Evolutionary conservation across 2,888 invertebrate genomes (phyloP), one percentile per base, ranked within the genome.

Genomic region (Tribolium freemani): DNA sequence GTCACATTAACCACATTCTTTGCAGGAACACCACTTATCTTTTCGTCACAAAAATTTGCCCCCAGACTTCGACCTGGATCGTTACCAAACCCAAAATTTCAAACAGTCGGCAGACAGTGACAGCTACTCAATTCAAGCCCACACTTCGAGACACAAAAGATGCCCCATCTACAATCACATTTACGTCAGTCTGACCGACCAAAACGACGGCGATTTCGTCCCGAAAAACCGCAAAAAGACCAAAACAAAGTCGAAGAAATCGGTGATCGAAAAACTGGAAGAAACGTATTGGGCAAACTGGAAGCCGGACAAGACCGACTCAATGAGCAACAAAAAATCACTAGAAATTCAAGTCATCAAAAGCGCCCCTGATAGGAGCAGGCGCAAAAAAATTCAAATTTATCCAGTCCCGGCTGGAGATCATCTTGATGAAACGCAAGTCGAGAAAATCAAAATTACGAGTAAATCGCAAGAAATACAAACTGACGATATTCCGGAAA

Each of bases 261-360:
- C 76, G n/a, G 76, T 80, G 4, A 70, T 83, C 16, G 79, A 84
- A 50, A 84, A 81, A 73, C 69, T 86, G 21, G 86, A 86, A 75
- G 86, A 86, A 77, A 80, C 82, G 1, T 86, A 85, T 66, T 86
- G 86, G 86, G 82, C 85, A 0, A 82, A 81, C 61, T 86, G 86
- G 86, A 86, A 84, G 75, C 86, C 86, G 0, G 78, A 73, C 26
- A 81, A 77, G 48, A 75, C 13, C 53, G 38, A 45, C 71, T 20
- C 44, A 48, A 58, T 51, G 53, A 67, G 16, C 60, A 53, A 9
- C 13, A 54, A 48, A 51, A 61, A n/a, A 61, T 44, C 63, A 3
- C 71, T 66, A 1, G 66, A 67, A 60, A 67, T 71, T 48, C 53
- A 64, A 54, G 38, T 71, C 9, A 71, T 71, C n/a, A 73, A 70